Evolutionary conservation across 2,113 vertebrate genomes (phyloP).

Genomic region (Chloropsis cyanopogon): DNA sequence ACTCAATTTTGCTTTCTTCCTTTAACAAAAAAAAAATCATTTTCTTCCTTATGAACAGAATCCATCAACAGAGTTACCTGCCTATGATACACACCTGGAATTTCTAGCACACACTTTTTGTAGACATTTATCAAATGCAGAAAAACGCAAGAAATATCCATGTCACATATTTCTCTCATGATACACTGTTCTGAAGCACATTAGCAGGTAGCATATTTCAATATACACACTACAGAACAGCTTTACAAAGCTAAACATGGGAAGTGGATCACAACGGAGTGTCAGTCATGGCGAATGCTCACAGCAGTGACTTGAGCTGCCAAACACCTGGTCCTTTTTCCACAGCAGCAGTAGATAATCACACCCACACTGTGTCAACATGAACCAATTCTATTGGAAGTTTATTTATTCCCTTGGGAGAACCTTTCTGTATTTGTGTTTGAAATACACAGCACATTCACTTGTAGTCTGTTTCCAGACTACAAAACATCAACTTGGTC

Average conservation of each 20-base stretch:
- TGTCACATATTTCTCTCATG: not conserved
- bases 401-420: not conserved
- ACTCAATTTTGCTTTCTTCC: not conserved
- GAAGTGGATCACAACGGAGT: not conserved
- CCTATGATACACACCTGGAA: not conserved
- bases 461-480: not conserved
- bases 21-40: not conserved
- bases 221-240: not conserved
- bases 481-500: rapidly evolving
- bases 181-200: not conserved
- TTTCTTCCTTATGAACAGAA: not conserved
- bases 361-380: not conserved
- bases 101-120: not conserved
- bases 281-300: not conserved
- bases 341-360: not conserved
- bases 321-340: not conserved
- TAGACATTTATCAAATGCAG: not conserved
- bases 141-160: not conserved
- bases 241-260: not conserved
- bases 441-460: not conserved
- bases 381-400: not conserved
- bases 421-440: not conserved
- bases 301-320: not conserved
- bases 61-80: not conserved
- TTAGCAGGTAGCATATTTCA: not conserved